Percentiles rank a stretch among this genome's conserved stretches.
phyloP scores from a whole-genome alignment of 2,113 vertebrate genomes.

The Tauraco erythrolophus region DNA sequence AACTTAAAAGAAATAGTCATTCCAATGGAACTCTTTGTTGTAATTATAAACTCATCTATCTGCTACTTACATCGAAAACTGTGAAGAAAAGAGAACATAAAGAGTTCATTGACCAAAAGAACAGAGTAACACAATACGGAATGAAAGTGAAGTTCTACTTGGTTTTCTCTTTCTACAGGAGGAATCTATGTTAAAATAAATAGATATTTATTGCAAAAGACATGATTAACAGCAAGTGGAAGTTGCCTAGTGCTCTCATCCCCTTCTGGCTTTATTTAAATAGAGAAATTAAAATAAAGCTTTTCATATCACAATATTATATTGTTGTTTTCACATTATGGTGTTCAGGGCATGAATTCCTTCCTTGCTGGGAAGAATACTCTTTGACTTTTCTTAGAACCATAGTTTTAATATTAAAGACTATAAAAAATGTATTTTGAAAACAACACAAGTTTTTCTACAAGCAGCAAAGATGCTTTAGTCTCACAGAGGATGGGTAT shows the following conservation, averaged over 20 bases:
- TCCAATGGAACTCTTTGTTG: not conserved
- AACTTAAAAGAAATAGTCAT: not conserved
- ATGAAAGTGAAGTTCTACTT: not conserved
- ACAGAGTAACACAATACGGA: fast-evolving
- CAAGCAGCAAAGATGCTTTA: not conserved
- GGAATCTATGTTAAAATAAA: not conserved
- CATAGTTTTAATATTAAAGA: not conserved
- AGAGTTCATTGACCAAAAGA: not conserved
- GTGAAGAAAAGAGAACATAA: not conserved
- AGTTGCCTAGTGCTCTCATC: not conserved
- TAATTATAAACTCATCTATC: not conserved
- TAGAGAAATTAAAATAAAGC: not conserved
- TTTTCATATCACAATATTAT: not conserved
- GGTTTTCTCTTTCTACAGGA: not conserved
- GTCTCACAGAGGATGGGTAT: not conserved
- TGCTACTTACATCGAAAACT: not conserved
- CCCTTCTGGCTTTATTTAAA: not conserved
- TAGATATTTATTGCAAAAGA: not conserved
- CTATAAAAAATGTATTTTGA: not conserved
- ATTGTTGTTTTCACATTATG: not conserved
- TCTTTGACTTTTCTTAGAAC: not conserved
- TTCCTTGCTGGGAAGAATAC: not conserved
- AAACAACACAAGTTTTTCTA: not conserved
- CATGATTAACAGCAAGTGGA: not conserved
- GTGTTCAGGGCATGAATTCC: not conserved